These are phyloP conservation scores for Dryococelus australis DNA, from an alignment of 2,888 invertebrate genomes.

Conservation along the genomic window DNA sequence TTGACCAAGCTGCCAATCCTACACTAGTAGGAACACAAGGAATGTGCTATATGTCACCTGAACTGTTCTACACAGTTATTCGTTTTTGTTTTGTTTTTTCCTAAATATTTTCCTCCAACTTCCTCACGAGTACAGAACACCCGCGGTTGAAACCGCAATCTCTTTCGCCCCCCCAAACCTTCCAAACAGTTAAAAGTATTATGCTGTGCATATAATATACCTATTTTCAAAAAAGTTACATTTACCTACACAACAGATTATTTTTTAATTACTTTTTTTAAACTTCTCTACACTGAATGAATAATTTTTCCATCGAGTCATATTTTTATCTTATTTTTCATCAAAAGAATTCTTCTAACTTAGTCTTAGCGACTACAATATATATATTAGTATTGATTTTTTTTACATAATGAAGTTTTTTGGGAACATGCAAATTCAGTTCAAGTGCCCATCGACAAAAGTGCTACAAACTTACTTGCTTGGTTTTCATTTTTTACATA, in stretches of 20 bases:
- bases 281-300: slow-evolving; percentile 7
- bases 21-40: neutral
- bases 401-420: neutral
- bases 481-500: slow-evolving; percentile 8
- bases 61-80: neutral
- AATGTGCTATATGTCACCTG: neutral
- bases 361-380: slow-evolving; percentile 16
- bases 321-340: slow-evolving; percentile 9
- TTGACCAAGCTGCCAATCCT: neutral
- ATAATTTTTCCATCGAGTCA: slow-evolving; percentile 16
- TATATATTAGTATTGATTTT: neutral
- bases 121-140: neutral
- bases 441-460: slow-evolving; percentile 7
- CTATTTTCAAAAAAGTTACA: slow-evolving; percentile 13
- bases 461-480: slow-evolving; percentile 7
- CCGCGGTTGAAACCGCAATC: neutral
- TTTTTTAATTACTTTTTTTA: slow-evolving; percentile 7
- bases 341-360: slow-evolving; percentile 2
- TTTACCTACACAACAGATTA: neutral
- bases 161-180: neutral
- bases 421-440: slow-evolving; percentile 16
- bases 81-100: neutral
- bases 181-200: slow-evolving; percentile 16
- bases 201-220: slow-evolving; percentile 16
- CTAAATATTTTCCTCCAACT: neutral